These are phyloP conservation scores for Sialia sialis DNA, from an alignment of 2,113 vertebrate genomes.

Conservation along the genomic window DNA sequence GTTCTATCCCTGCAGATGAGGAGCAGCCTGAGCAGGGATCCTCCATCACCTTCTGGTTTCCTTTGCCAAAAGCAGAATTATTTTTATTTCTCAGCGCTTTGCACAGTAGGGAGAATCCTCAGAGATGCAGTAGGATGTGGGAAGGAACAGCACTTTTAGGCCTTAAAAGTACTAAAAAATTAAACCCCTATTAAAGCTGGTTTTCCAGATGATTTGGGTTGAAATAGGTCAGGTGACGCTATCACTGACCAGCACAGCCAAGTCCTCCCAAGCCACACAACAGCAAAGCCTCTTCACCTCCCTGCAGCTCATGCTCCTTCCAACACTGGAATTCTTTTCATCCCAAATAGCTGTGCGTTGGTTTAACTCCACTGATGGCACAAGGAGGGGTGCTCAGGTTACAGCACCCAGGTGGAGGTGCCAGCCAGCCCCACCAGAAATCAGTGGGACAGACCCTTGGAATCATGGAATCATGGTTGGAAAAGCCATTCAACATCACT, in stretches of 20 bases:
- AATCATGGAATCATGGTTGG: not conserved
- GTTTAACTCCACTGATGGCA: not conserved
- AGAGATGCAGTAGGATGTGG: fast-evolving
- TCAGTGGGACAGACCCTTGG: not conserved
- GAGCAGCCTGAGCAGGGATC: not conserved
- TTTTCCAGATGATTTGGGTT: not conserved
- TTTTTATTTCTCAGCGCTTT: not conserved
- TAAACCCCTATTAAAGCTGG: not conserved
- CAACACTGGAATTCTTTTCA: not conserved
- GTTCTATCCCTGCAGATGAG: not conserved
- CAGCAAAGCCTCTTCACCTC: not conserved
- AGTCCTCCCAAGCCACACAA: fast-evolving
- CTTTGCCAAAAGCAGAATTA: not conserved
- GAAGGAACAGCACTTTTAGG: not conserved
- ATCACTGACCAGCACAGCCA: not conserved
- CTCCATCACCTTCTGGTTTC: not conserved
- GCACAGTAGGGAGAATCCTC: not conserved
- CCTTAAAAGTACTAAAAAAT: conserved; percentile 8
- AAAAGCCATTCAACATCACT: fast-evolving
- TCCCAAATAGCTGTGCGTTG: not conserved
- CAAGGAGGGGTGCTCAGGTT: not conserved
- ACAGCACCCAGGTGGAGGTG: fast-evolving
- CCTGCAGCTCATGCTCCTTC: not conserved
- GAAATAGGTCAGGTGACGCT: not conserved
- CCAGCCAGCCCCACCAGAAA: not conserved